phyloP scores from a whole-genome alignment of 1,140 invertebrate species.

The Chelonus insularis region DNA sequence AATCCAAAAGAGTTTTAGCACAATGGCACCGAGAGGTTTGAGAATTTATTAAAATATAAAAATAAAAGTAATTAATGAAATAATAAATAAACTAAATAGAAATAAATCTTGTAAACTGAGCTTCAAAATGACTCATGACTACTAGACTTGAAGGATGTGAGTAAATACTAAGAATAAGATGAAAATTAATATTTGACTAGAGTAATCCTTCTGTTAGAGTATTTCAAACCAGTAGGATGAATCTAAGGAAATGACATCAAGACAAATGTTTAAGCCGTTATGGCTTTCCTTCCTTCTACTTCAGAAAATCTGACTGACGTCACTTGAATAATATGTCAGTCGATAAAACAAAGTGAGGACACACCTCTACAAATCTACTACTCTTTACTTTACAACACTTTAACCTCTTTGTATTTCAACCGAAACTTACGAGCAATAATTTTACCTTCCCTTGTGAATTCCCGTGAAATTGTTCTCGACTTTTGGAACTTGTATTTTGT shows the following conservation, averaged over 20 bases:
- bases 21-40: too few relatives aligned
- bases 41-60: too few relatives aligned
- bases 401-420: slow-evolving; percentile 5
- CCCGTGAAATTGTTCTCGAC: slow-evolving; percentile 2
- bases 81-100: too few relatives aligned
- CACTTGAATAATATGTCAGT: background rate
- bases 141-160: too few relatives aligned
- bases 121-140: too few relatives aligned
- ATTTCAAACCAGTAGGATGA: too few relatives aligned
- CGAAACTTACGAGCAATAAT: background rate
- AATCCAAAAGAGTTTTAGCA: too few relatives aligned
- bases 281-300: background rate
- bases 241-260: slow-evolving; percentile 7
- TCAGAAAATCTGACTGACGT: background rate
- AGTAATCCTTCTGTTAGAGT: too few relatives aligned
- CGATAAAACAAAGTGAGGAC: background rate
- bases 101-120: too few relatives aligned
- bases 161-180: too few relatives aligned
- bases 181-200: too few relatives aligned
- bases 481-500: background rate
- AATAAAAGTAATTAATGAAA: too few relatives aligned
- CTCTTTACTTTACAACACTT: background rate
- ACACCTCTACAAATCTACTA: slow-evolving; percentile 5
- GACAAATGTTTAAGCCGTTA: slow-evolving; percentile 6
- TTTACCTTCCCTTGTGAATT: slow-evolving; percentile 1